Evolutionary conservation across 2,888 invertebrate species (phyloP), one percentile per base, ranked within the genome.

Genomic region (Morpho achilles): DNA sequence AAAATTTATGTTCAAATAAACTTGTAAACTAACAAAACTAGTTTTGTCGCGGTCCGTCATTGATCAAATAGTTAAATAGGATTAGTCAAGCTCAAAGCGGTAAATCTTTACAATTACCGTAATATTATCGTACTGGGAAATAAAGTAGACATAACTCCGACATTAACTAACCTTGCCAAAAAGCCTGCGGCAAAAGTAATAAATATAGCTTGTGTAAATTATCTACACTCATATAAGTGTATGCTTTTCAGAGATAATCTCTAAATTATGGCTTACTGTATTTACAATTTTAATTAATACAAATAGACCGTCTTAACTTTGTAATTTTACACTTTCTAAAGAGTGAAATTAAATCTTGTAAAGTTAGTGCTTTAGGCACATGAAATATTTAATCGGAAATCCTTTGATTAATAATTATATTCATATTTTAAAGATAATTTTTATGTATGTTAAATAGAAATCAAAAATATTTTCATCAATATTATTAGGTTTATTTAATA

Each of bases 91-190:
- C 53, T 53, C 23, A 16, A n/a, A 41, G 23, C 48, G 16, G 53
- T 53, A 54, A 54, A 48, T 48, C 42, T 48, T 46, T 53, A 53
- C 46, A 53, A 47, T 53, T 48, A 54, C 22, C n/a, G 53, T 47
- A 47, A 47, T 47, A 47, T 42, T 54, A 32, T 32, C 32, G 41
- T 10, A 39, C 32, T n/a, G 10, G 22, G 16, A 39, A 45, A 53
- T 53, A 45, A 44, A 9, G 8, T 48, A 42, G 39, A 41, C 6
- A 16, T 8, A 23, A 54, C 47, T 23, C n/a, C 22, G 6, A 16
- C 39, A 52, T 53, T 47, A 54, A 54, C 41, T 54, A 40, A 23
- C 16, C n/a, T 22, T 41, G 2, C 45, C 39, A 8, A 54, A 47
- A 53, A 40, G 47, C 53, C 53, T 0, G 42, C 47, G 53, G 53